A percentile compares a stretch with the other conserved stretches of the same genome.
Evolutionary conservation across 2,113 vertebrate species (phyloP).

Genomic region (Leucopsar rothschildi): DNA sequence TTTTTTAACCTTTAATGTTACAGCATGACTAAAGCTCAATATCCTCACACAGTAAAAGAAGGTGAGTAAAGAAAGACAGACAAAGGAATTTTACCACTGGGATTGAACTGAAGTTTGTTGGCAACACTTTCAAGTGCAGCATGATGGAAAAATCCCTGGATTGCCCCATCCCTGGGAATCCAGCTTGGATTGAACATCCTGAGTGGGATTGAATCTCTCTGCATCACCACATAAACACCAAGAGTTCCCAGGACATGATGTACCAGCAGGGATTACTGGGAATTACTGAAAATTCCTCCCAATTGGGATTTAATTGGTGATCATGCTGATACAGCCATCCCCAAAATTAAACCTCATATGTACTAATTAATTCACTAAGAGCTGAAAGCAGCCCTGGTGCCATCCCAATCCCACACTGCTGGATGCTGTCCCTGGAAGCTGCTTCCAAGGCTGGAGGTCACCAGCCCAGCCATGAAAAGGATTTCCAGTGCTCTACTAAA

Average conservation of each 20-base stretch:
- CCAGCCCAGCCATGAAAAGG: neutral
- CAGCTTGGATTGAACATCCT: neutral
- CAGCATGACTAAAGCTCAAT: neutral
- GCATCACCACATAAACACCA: neutral
- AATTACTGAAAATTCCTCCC: neutral
- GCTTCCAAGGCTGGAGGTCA: neutral
- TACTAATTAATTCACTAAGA: neutral
- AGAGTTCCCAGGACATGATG: neutral
- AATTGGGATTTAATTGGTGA: neutral
- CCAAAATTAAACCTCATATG: fast-evolving
- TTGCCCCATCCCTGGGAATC: neutral
- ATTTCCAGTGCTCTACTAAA: neutral
- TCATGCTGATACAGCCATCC: fast-evolving
- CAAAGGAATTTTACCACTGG: neutral
- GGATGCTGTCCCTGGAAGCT: neutral
- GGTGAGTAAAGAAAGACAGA: neutral
- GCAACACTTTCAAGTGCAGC: neutral
- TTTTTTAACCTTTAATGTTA: neutral
- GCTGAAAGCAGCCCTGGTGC: neutral
- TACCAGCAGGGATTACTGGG: neutral
- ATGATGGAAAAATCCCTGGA: neutral
- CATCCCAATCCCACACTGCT: neutral
- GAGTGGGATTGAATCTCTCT: neutral
- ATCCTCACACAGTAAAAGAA: neutral
- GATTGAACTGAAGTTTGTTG: neutral